A percentile compares a stretch with the other conserved stretches of the same genome.
Evolutionary conservation across 2,888 invertebrate genomes (phyloP).

Genomic region (Blomia tropicalis): DNA sequence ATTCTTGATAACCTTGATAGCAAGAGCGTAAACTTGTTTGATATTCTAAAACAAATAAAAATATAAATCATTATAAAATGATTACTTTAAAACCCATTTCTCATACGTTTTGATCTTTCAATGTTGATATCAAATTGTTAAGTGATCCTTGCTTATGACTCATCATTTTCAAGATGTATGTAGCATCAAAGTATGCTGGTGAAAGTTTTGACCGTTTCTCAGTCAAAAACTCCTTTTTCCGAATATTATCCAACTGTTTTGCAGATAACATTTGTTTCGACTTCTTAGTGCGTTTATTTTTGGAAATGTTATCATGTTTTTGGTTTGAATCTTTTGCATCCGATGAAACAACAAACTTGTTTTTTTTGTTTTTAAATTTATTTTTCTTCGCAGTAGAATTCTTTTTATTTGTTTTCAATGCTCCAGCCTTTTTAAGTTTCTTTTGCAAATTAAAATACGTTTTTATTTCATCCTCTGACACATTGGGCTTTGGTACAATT

Average conservation of each 20-base stretch:
- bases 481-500: no score
- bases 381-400: background rate
- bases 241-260: no score
- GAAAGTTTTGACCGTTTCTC: slow-evolving; percentile 6
- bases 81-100: background rate
- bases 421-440: no score
- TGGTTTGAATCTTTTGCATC: no score
- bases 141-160: slow-evolving; percentile 9
- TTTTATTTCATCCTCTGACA: no score
- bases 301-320: no score
- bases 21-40: slow-evolving; percentile 24
- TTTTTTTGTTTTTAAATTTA: background rate
- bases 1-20: slow-evolving; percentile 22
- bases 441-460: no score
- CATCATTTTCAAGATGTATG: slow-evolving; percentile 3
- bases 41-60: slow-evolving; percentile 9
- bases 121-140: slow-evolving; percentile 12
- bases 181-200: background rate
- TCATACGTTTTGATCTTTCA: slow-evolving; percentile 12
- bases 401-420: background rate
- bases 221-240: no score
- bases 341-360: no score
- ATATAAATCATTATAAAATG: background rate
- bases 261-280: no score
- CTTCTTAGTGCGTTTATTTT: no score